Base-by-base conservation (phyloP, 2,113 vertebrate genomes). In the Centropus unirufus region DNA sequence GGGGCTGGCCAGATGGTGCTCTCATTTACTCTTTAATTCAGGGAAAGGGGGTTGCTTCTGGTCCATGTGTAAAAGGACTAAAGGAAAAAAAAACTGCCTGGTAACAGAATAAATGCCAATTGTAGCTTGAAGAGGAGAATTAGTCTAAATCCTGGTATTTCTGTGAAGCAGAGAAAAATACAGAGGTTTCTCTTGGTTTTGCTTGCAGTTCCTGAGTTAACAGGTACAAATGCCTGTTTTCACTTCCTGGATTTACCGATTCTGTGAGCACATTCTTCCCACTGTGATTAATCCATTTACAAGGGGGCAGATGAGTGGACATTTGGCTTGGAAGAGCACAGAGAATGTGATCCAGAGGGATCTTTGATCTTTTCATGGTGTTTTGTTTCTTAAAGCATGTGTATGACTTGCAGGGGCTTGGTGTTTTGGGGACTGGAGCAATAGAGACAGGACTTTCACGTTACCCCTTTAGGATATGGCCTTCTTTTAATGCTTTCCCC, bases 301-400 rank as follows among this genome's bases (percentile, higher is more conserved):
- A 74, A 80, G 51, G 78, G 92, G 78, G 91, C 58, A 87, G 90
- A 92, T 16, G 87, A 92, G 87, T 82, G 92, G 88, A 95, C 8
- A 2, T 74, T 77, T 74, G 72, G 73, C 90, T 95, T 94, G 93
- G 88, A 94, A 83, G 85, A 90, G 68, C 26, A 85, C 61, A 68
- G 85, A 75, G 87, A 88, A 90, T 78, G 75, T 79, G 67, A 77
- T 95, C 88, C 87, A 68, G 61, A 24, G 85, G 61, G 51, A 70
- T 83, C 90, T 95, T 97, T 96, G 87, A 93, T 93, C 95, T 95
- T 95, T 91, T 88, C 47, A 83, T 88, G 92, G 30, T 88, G 77
- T 94, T 96, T 87, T 92, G 82, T 79, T 95, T 93, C 78, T 90
- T 39, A 14, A 78, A 95, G 84, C 29, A 18, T 61, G 44, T 54